These are phyloP conservation scores for Heterodera filipjevi DNA, from an alignment of 2,888 invertebrate species.

Conservation along the genomic window DNA sequence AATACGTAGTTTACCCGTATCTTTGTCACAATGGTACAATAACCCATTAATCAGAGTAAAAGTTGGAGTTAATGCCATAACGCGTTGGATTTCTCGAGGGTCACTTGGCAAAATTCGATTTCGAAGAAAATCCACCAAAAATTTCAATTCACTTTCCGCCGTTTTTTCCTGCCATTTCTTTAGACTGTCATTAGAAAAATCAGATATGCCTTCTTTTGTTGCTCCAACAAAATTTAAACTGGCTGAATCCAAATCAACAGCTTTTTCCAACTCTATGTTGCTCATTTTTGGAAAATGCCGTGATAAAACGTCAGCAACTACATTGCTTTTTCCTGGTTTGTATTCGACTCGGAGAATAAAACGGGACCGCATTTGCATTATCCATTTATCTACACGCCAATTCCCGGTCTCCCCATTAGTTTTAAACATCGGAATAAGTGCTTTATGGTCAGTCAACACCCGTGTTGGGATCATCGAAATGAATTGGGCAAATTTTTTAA, in stretches of 20 bases:
- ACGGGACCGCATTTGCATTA: conserved; percentile 9
- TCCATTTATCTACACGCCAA: conserved; percentile 23
- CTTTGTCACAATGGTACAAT: conserved; percentile 8
- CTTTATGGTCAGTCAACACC: conserved; percentile 41
- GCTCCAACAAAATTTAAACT: not conserved
- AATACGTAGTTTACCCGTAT: not conserved
- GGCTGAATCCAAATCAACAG: not conserved
- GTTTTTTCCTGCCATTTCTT: conserved; percentile 11
- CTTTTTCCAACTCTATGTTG: not conserved
- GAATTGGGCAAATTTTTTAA: conserved; percentile 32
- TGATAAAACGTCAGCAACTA: conserved; percentile 15
- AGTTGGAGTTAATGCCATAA: not conserved
- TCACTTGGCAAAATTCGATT: conserved; percentile 20
- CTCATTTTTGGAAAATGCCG: conserved; percentile 12
- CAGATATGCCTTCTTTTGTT: not conserved
- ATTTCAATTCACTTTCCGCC: conserved; percentile 1
- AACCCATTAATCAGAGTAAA: conserved; percentile 8
- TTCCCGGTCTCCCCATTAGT: conserved; percentile 24
- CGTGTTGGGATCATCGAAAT: conserved; percentile 30
- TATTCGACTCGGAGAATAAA: conserved; percentile 18
- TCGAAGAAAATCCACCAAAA: conserved; percentile 3
- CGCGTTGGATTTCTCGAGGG: not conserved
- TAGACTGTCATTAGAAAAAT: too few relatives aligned
- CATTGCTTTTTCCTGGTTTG: conserved; percentile 12
- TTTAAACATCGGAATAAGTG: conserved; percentile 38